phyloP scores from a whole-genome alignment of 2,888 invertebrate genomes.

The Heliothis peltigera region DNA sequence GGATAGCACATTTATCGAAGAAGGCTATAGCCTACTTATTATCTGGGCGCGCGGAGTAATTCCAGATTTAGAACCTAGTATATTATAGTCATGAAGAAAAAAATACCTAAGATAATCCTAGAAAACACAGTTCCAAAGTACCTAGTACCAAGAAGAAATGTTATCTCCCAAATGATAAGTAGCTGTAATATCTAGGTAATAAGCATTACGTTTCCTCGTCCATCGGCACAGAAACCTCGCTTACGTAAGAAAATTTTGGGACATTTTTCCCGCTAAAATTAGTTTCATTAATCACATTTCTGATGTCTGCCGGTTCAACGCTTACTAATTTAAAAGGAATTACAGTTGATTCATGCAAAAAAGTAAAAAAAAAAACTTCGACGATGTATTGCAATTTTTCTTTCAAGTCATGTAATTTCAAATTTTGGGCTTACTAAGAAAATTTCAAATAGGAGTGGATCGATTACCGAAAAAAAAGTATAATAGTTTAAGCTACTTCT shows the following conservation, averaged over 20 bases:
- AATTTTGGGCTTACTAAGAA: neutral
- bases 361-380: conserved; percentile 18
- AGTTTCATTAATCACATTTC: conserved; percentile 61
- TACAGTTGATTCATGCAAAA: conserved; percentile 48
- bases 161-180: conserved; percentile 24
- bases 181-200: conserved; percentile 41
- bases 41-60: too few relatives aligned
- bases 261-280: conserved; percentile 56
- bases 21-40: too few relatives aligned
- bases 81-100: neutral
- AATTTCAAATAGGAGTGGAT: neutral
- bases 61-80: too few relatives aligned
- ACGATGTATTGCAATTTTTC: neutral
- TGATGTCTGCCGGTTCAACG: conserved; percentile 49
- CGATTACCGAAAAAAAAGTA: too few relatives aligned
- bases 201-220: conserved; percentile 34
- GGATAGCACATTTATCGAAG: too few relatives aligned
- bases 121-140: conserved; percentile 3
- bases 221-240: conserved; percentile 25
- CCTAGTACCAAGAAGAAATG: conserved; percentile 24
- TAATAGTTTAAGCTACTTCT: too few relatives aligned
- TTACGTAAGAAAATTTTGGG: conserved; percentile 41
- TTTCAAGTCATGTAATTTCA: neutral
- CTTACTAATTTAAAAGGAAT: conserved; percentile 59
- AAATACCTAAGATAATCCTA: neutral